Evolutionary conservation across 2,797 vertebrate genomes (phyloP).

Genomic region (Myripristis murdjan): DNA sequence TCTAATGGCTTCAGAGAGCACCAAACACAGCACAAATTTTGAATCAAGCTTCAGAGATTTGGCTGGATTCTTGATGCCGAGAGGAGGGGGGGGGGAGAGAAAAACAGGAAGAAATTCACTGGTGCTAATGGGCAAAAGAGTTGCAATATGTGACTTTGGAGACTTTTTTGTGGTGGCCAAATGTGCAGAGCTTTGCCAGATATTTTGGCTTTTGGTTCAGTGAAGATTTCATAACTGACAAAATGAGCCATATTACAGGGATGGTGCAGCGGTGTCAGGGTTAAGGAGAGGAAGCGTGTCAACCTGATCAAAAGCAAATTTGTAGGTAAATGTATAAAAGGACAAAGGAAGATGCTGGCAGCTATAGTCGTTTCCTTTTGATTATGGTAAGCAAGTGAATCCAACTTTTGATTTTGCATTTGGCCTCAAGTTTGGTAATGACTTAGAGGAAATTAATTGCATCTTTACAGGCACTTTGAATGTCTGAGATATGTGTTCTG

Average conservation of each 20-base stretch:
- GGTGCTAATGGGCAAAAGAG: slow-evolving; percentile 1
- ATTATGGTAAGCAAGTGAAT: slow-evolving; percentile 60
- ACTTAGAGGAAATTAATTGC: slow-evolving; percentile 54
- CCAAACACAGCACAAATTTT: too few species aligned
- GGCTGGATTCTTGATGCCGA: too few species aligned
- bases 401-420: slow-evolving; percentile 56
- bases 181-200: slow-evolving; percentile 1
- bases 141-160: slow-evolving; percentile 38
- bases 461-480: slow-evolving; percentile 47
- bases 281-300: slow-evolving; percentile 2
- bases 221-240: neutral
- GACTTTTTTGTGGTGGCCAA: slow-evolving; percentile 29
- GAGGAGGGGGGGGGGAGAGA: too few species aligned
- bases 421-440: slow-evolving; percentile 50
- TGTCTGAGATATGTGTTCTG: slow-evolving; percentile 57
- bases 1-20: too few species aligned
- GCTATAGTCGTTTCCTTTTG: slow-evolving; percentile 28
- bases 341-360: slow-evolving; percentile 15
- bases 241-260: neutral
- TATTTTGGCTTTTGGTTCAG: slow-evolving; percentile 6
- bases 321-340: slow-evolving; percentile 32
- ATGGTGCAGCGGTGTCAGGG: neutral
- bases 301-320: slow-evolving; percentile 15
- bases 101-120: slow-evolving; percentile 24
- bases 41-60: too few species aligned